A percentile compares a stretch with the other conserved stretches of the same genome.
Conservation (phyloP, 2,113 vertebrate genomes). For the Rhabdornis inornatus region DNA sequence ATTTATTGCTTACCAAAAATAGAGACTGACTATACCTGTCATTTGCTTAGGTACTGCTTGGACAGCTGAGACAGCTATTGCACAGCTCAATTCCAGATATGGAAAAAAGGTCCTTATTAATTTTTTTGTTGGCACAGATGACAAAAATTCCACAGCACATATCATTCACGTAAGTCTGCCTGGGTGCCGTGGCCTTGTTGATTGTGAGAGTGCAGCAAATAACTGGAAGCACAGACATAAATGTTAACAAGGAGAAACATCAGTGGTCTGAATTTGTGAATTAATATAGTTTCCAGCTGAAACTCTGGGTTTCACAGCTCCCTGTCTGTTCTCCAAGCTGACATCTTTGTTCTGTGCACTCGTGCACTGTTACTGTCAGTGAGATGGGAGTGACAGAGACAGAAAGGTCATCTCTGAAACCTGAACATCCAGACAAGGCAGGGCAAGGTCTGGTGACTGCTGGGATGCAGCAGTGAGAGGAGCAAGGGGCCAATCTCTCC, state of each 20-base stretch:
- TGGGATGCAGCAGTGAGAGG: neutral
- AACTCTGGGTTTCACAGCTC: neutral
- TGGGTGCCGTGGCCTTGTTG: neutral
- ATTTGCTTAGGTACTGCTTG: conserved; percentile 76
- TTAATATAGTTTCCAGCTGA: neutral
- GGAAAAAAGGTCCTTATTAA: conserved; percentile 88
- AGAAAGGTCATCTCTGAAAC: neutral
- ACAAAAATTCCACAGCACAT: conserved; percentile 86
- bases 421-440: neutral
- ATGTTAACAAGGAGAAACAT: neutral
- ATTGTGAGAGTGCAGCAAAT: neutral
- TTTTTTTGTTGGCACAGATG: conserved; percentile 89
- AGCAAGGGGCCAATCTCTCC: neutral
- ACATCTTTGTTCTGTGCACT: neutral
- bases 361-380: neutral
- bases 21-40: neutral
- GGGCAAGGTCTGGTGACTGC: accelerated
- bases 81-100: conserved; percentile 85
- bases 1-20: neutral
- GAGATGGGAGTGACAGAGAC: neutral
- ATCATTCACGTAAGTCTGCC: conserved; percentile 90
- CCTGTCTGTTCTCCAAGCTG: neutral
- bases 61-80: conserved; percentile 84
- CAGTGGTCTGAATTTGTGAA: neutral
- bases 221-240: neutral